Base-by-base conservation (phyloP, 2,888 invertebrate species). In the Macrophya annulata region DNA sequence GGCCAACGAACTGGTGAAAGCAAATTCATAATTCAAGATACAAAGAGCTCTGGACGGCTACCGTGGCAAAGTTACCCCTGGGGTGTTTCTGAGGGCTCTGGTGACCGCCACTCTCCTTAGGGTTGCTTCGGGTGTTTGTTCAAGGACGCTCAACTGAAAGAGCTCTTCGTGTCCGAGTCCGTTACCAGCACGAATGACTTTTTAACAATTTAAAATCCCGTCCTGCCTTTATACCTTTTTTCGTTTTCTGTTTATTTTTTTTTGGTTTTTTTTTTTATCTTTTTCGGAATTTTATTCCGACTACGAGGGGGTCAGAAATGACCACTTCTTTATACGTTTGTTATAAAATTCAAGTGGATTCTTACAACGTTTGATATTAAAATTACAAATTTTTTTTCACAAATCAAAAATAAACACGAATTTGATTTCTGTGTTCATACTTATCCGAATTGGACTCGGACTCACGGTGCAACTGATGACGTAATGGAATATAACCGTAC, bases 401-500 rank as follows among this genome's bases (percentile, higher is more conserved):
- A 21, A 74, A 21, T 1, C 37, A 45, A 45, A 74, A 68, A 68
- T 37, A 68, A 2, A 17, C 31, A 12, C 37, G 15, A 12, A 21
- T 43, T 3, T 21, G 74, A 74, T 74, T 45, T 74, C 15, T 68
- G 9, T 31, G 31, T 68, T 31, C 31, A 68, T 68, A 68, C 68
- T 74, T 45, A 74, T 74, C 74, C 21, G 74, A 74, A 43, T 55
- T 77, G 31, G 48, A 55, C 31, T 77, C 15, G 31, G 31, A 55
- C 31, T 21, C 48, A 6, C 51, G 55, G 37, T 77, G 77, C 55
- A 77, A 77, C 77, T 37, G 55, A 77, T 77, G 77, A 77, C 77
- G 77, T 77, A 77, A 77, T 9, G 77, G 51, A 48, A 77, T 77
- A 77, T 37, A 77, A 3, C 55, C 77, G 91, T 89, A 92, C 92